A percentile compares a stretch with the other conserved stretches of the same genome.
Conservation (phyloP, 2,797 vertebrate genomes). For the Sandelia bainsii region DNA sequence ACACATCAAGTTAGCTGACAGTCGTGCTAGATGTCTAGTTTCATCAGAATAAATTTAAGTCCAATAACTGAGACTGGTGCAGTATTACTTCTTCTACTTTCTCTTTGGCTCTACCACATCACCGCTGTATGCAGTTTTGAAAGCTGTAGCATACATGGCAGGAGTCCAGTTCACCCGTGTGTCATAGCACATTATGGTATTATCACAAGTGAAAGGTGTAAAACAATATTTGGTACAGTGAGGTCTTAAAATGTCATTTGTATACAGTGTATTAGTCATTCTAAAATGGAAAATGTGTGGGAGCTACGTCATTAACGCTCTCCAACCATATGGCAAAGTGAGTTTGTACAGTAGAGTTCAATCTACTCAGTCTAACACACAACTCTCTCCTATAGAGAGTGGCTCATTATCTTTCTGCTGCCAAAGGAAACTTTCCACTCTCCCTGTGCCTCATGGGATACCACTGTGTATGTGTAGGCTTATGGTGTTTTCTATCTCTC, state of each 20-base stretch:
- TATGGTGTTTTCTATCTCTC: slow-evolving; percentile 13
- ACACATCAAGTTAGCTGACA: slow-evolving; percentile 12
- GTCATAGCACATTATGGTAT: background rate
- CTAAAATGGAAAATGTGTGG: slow-evolving; percentile 44
- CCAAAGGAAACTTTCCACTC: slow-evolving; percentile 59
- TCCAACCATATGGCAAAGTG: background rate
- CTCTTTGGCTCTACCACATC: background rate
- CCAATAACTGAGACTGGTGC: background rate
- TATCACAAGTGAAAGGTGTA: slow-evolving; percentile 3
- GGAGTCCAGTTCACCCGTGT: background rate
- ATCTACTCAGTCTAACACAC: slow-evolving; percentile 16
- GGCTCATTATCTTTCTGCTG: slow-evolving; percentile 51
- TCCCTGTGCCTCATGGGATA: slow-evolving; percentile 53
- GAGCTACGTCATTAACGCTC: slow-evolving; percentile 13
- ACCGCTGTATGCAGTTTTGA: background rate
- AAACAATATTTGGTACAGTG: background rate
- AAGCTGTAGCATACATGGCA: background rate
- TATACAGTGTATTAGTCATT: slow-evolving; percentile 1
- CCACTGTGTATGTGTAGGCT: slow-evolving; percentile 19
- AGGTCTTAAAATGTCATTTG: slow-evolving; percentile 2
- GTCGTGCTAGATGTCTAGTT: background rate
- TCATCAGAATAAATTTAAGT: background rate
- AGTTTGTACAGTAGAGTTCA: slow-evolving; percentile 19
- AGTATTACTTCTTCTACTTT: background rate
- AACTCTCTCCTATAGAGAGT: slow-evolving; percentile 16